phyloP scores from a whole-genome alignment of 2,113 vertebrate genomes.

The Datnioides undecimradiatus region DNA sequence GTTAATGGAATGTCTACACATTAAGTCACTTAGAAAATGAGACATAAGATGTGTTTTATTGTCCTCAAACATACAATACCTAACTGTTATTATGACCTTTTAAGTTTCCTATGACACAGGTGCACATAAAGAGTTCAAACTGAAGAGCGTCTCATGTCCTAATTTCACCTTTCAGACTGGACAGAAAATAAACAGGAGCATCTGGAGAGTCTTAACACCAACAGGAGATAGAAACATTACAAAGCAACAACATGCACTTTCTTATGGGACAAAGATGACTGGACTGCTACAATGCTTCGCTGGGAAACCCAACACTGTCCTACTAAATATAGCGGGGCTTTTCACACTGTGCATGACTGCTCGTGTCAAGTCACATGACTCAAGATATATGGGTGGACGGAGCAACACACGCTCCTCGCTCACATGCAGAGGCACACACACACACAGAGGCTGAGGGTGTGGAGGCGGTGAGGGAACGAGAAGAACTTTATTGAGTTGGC shows the following conservation, averaged over 20 bases:
- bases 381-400: conserved; percentile 70
- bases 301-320: conserved; percentile 78
- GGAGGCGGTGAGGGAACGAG: conserved; percentile 68
- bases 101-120: background rate
- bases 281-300: conserved; percentile 67
- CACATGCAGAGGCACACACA: conserved; percentile 26
- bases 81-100: background rate
- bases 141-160: background rate
- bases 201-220: conserved; percentile 14
- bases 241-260: conserved; percentile 16
- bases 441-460: conserved; percentile 39
- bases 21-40: conserved; percentile 27
- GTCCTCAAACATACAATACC: background rate
- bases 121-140: background rate
- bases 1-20: conserved; percentile 1
- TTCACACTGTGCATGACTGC: conserved; percentile 78
- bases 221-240: conserved; percentile 23
- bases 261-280: conserved; percentile 61
- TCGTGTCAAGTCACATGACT: conserved; percentile 79
- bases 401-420: conserved; percentile 5
- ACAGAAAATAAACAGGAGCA: conserved; percentile 23
- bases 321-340: conserved; percentile 79
- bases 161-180: conserved; percentile 25
- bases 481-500: conserved; percentile 73
- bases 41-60: conserved; percentile 9